Evolutionary conservation across 1,140 invertebrate species (phyloP).

Genomic region (Zophobas morio): DNA sequence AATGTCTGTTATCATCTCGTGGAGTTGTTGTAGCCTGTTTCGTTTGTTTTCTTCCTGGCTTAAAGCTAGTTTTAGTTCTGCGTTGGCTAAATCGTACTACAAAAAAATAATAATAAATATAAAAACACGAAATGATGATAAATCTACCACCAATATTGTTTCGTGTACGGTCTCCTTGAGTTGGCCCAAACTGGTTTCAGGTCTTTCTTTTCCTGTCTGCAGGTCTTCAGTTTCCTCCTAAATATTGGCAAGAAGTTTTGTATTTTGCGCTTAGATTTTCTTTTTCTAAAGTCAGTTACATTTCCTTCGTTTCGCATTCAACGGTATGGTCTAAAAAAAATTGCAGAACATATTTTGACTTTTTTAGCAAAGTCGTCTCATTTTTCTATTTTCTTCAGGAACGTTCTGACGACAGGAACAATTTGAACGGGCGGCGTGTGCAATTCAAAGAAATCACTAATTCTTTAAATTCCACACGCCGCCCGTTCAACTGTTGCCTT

Average conservation of each 20-base stretch:
- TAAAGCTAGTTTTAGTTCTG: slow-evolving; percentile 86
- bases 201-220: slow-evolving; percentile 76
- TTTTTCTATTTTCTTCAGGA: slow-evolving; percentile 64
- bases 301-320: slow-evolving; percentile 76
- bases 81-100: slow-evolving; percentile 82
- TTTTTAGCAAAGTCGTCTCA: slow-evolving; percentile 19
- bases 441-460: slow-evolving; percentile 84
- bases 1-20: slow-evolving; percentile 68
- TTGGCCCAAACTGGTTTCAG: slow-evolving; percentile 78
- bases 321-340: slow-evolving; percentile 73
- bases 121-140: slow-evolving; percentile 22
- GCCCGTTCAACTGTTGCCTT: slow-evolving; percentile 90
- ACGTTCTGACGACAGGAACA: slow-evolving; percentile 74
- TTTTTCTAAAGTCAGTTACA: slow-evolving; percentile 70
- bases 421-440: slow-evolving; percentile 74
- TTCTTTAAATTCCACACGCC: slow-evolving; percentile 89
- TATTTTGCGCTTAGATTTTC: slow-evolving; percentile 74
- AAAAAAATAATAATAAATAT: slow-evolving; percentile 54
- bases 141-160: slow-evolving; percentile 76
- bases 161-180: slow-evolving; percentile 82
- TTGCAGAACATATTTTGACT: no score
- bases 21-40: slow-evolving; percentile 79
- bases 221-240: slow-evolving; percentile 74
- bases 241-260: slow-evolving; percentile 72
- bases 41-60: slow-evolving; percentile 84